Evolutionary conservation across 1,140 invertebrate genomes (phyloP), one percentile per base, ranked within the genome.

Genomic region (Vanessa atalanta): DNA sequence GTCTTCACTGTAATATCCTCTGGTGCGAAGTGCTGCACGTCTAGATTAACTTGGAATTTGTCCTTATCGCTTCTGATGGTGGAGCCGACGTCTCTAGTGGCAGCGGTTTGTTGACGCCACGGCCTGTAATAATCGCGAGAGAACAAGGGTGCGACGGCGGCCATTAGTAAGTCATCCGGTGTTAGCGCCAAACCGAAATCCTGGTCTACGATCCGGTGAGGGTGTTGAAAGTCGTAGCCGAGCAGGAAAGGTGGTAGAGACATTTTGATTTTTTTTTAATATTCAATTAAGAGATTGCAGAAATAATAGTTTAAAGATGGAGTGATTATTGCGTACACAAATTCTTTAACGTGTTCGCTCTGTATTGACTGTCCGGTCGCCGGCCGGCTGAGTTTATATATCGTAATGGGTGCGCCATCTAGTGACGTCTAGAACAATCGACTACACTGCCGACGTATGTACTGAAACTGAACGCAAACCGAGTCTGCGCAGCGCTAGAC

Each of bases 21-120:
- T 0, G 97, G 97, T 50, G 95, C 92, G 84, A 98, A 98, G 75
- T 98, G 97, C 53, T 97, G 95, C 1, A 98, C 96, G 84, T 98
- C 97, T 79, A 97, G 85, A 77, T 94, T 95, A 0, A 96, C 95
- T 84, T 97, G 94, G 77, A 95, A 95, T 60, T 88, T 90, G 8
- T 90, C 84, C 65, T 88, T 91, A 60, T 88, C 96, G 31, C 94
- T 87, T 76, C 95, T 95, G 68, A 97, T 94, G 51, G 95, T 96
- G 55, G 96, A 96, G 8, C 95, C 95, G n/a, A 95, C 94, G 78
- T 95, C 95, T 84, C 95, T 94, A 72, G 94, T 93, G 47, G 94
- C 93, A 63, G 96, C 85, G 31, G 93, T 92, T 48, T 90, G 77
- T 43, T 91, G 84, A 69, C 94, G 94, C 96, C 96, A 96, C 13